Percentiles rank a stretch among this genome's conserved stretches.
These are phyloP conservation scores for Crotalus tigris DNA, from an alignment of 2,113 vertebrate species.

Conservation along the genomic window DNA sequence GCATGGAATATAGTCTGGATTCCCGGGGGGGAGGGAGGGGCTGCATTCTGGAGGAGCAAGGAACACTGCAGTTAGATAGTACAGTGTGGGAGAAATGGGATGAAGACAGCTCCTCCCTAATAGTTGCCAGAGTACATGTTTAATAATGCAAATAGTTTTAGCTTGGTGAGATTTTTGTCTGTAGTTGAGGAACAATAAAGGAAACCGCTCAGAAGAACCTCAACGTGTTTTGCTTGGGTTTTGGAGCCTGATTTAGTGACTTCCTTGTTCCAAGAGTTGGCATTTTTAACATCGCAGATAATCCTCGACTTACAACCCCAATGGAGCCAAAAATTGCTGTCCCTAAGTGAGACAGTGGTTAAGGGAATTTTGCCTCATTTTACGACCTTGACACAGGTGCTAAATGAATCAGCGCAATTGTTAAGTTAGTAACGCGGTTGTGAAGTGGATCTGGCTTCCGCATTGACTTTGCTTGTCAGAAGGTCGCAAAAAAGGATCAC, in stretches of 20 bases:
- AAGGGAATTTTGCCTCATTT: neutral
- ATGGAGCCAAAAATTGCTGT: neutral
- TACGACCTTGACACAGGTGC: neutral
- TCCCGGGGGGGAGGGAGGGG: neutral
- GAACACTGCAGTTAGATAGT: neutral
- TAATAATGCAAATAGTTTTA: neutral
- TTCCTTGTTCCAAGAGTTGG: neutral
- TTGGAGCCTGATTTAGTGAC: no score
- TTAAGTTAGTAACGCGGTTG: neutral
- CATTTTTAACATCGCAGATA: neutral
- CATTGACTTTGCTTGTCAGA: neutral
- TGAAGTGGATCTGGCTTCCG: neutral
- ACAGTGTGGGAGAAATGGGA: neutral
- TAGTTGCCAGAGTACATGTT: neutral
- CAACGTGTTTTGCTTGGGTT: neutral
- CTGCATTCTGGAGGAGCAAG: neutral
- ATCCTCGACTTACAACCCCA: neutral
- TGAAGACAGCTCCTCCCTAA: neutral
- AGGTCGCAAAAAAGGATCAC: neutral
- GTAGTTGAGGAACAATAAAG: neutral
- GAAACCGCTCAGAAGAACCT: neutral
- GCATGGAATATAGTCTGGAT: neutral
- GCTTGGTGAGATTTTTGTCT: neutral
- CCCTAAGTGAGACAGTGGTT: neutral
- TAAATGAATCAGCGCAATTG: neutral